Conservation (phyloP, 2,797 vertebrate genomes). For the Sebastes matsubarae region DNA sequence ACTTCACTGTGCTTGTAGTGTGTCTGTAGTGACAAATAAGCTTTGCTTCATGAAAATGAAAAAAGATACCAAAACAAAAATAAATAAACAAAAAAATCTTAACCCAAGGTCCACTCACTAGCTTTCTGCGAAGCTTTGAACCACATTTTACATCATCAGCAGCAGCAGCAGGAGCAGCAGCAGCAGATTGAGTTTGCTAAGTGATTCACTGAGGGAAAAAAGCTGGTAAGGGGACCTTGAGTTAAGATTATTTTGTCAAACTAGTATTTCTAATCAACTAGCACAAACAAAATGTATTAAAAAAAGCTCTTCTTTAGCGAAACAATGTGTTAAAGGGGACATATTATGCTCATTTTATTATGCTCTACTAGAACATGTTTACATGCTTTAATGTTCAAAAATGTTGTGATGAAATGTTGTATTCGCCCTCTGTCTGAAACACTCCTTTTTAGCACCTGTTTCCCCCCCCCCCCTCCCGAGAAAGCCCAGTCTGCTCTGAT, state of each 20-base stretch:
- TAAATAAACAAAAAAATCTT: not conserved
- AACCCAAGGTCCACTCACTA: not conserved
- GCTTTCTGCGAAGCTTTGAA: not conserved
- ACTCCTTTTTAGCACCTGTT: too few species aligned
- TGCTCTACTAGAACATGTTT: too few species aligned
- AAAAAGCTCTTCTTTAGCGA: not conserved
- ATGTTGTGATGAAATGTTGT: too few species aligned
- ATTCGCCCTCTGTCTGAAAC: too few species aligned
- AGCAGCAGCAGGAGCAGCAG: not conserved
- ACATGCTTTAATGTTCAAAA: too few species aligned
- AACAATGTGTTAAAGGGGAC: not conserved
- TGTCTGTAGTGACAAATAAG: not conserved
- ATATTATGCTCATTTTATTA: too few species aligned
- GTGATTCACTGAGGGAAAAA: not conserved
- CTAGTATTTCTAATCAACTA: not conserved
- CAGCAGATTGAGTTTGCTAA: not conserved
- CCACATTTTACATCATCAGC: too few species aligned
- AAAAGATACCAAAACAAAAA: not conserved
- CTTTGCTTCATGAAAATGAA: not conserved
- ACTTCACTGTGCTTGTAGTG: not conserved
- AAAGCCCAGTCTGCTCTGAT: too few species aligned
- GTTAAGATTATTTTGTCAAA: not conserved
- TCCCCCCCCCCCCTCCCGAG: too few species aligned
- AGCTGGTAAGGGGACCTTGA: not conserved
- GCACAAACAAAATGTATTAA: not conserved